These are phyloP conservation scores for Clostera curtula DNA, from an alignment of 2,888 invertebrate species.

Conservation along the genomic window DNA sequence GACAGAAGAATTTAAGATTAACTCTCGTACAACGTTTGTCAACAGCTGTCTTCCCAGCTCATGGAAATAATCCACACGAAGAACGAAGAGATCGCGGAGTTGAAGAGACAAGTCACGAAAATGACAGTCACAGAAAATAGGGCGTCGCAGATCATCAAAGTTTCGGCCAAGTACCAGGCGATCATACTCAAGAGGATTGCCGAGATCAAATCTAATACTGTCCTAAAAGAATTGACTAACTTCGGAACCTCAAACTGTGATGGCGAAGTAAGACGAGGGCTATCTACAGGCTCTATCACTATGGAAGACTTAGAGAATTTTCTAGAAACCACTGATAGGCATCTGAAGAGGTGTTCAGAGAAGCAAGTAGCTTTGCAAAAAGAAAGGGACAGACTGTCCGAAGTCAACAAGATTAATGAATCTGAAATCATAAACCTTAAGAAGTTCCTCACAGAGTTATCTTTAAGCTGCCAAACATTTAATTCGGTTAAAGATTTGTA, in stretches of 20 bases:
- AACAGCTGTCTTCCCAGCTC: constrained; percentile 52
- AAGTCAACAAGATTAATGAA: constrained; percentile 58
- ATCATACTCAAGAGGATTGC: constrained; percentile 61
- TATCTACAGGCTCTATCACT: constrained; percentile 51
- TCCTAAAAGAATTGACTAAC: constrained; percentile 59
- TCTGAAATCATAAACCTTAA: constrained; percentile 57
- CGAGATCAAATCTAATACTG: constrained; percentile 58
- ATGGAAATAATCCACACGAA: constrained; percentile 61
- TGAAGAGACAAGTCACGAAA: constrained; percentile 56
- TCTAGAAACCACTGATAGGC: constrained; percentile 60
- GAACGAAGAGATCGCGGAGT: constrained; percentile 60
- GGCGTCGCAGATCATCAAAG: constrained; percentile 60
- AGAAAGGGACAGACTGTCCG: constrained; percentile 51
- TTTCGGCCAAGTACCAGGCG: constrained; percentile 63
- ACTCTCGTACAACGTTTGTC: constrained; percentile 51
- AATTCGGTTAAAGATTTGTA: constrained; percentile 54
- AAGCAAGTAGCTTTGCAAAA: constrained; percentile 51
- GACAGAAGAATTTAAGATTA: constrained; percentile 50
- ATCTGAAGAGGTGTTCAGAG: constrained; percentile 52
- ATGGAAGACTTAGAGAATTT: constrained; percentile 67
- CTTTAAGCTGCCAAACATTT: constrained; percentile 55
- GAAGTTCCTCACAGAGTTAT: constrained; percentile 57
- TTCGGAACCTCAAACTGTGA: constrained; percentile 50
- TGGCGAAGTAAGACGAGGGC: constrained; percentile 43
- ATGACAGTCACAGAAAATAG: constrained; percentile 56